phyloP scores from a whole-genome alignment of 2,888 invertebrate species.

The Blomia tropicalis region DNA sequence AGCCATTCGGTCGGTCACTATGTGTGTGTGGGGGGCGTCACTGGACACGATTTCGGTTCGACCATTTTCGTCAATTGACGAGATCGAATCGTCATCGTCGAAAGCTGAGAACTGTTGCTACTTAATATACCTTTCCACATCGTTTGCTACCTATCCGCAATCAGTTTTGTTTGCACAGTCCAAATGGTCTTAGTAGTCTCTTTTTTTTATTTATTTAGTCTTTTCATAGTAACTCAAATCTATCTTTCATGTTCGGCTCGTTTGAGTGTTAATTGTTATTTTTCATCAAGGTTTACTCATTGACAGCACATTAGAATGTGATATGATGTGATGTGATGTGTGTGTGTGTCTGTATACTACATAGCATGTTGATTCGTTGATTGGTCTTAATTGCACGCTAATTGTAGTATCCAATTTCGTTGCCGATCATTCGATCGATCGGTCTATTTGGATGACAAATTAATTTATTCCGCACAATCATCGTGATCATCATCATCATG shows the following conservation, averaged over 20 bases:
- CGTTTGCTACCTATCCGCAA: conserved; percentile 1
- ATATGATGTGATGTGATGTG: not conserved
- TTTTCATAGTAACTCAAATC: not conserved
- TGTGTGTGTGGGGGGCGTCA: too few relatives aligned
- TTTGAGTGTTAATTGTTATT: conserved; percentile 4
- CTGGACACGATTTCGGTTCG: not conserved
- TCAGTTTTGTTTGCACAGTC: not conserved
- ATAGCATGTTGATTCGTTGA: too few relatives aligned
- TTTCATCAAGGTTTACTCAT: conserved; percentile 4
- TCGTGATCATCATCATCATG: too few relatives aligned
- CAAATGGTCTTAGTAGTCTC: too few relatives aligned
- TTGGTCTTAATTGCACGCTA: not conserved
- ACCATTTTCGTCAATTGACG: not conserved
- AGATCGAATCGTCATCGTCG: not conserved
- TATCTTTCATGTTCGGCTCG: not conserved
- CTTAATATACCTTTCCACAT: conserved; percentile 7
- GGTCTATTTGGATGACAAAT: not conserved
- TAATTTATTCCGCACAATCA: not conserved
- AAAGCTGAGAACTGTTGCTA: not conserved
- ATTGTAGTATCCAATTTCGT: conserved; percentile 1
- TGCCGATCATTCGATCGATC: not conserved
- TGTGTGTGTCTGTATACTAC: not conserved
- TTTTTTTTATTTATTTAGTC: not conserved
- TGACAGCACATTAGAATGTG: not conserved
- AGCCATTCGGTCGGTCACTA: too few relatives aligned